Percentiles rank a stretch among this genome's conserved stretches.
These are phyloP conservation scores for Pungitius pungitius DNA, from an alignment of 2,113 vertebrate genomes.

Conservation along the genomic window DNA sequence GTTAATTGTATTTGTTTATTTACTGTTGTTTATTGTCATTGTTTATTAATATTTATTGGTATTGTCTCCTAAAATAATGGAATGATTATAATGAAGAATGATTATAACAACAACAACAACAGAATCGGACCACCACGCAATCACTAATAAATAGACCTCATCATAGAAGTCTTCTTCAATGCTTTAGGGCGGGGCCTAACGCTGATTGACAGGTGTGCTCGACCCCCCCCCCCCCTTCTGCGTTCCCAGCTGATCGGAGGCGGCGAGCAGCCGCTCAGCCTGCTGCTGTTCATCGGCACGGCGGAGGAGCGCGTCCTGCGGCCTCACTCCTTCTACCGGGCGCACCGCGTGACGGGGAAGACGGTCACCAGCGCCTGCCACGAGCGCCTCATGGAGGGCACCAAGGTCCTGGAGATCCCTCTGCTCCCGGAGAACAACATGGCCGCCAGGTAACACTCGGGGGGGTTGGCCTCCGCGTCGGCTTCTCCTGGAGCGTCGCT, in stretches of 20 bases:
- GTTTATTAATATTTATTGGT: not conserved
- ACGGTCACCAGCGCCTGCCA: slow-evolving; percentile 92
- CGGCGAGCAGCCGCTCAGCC: slow-evolving; percentile 86
- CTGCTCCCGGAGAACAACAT: slow-evolving; percentile 94
- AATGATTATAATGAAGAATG: too few relatives aligned
- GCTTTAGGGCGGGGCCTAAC: too few relatives aligned
- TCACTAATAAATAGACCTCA: too few relatives aligned
- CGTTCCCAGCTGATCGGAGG: slow-evolving; percentile 86
- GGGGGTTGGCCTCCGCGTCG: not conserved
- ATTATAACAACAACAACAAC: too few relatives aligned
- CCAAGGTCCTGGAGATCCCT: slow-evolving; percentile 93
- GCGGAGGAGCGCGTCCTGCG: slow-evolving; percentile 90
- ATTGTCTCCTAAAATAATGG: too few relatives aligned
- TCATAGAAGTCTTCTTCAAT: too few relatives aligned
- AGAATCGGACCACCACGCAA: too few relatives aligned
- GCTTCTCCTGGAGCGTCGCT: too few relatives aligned
- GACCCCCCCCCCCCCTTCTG: too few relatives aligned
- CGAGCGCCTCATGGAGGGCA: slow-evolving; percentile 86
- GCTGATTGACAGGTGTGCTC: too few relatives aligned
- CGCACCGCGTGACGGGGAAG: slow-evolving; percentile 96
- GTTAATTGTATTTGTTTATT: not conserved
- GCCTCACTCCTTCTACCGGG: slow-evolving; percentile 96
- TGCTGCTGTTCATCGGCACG: slow-evolving; percentile 96
- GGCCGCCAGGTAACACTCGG: slow-evolving; percentile 87
- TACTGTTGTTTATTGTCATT: not conserved